Evolutionary conservation across 2,797 vertebrate genomes (phyloP), one percentile per base, ranked within the genome.

Genomic region (Apogon hyalosoma): DNA sequence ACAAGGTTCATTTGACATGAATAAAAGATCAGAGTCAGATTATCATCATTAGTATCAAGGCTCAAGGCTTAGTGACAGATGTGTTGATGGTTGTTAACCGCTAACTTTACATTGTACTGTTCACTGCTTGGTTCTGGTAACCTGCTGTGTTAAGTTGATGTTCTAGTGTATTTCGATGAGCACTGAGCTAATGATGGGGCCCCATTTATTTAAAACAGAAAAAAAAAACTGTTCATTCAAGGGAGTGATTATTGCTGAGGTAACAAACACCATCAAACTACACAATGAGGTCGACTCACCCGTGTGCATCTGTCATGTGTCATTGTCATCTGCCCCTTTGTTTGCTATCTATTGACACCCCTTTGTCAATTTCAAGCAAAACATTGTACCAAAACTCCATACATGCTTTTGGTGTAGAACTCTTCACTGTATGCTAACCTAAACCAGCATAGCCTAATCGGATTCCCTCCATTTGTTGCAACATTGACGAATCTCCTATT

Each of bases 401-500:
- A 50, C 57, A 40, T 80, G 36, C 53, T 60, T 24, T 70, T 52
- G 72, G 59, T 65, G 47, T 72, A 36, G 33, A 1, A 10, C 19
- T 14, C 18, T 59, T 55, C 54, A 56, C 67, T 73, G 48, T 77
- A 70, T 67, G 75, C 79, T 86, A 82, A 75, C 75, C 59, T 75
- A 68, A 42, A 68, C 53, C 63, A 69, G 79, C 45, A 13, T 78
- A 70, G 68, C 82, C 70, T 83, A 85, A 88, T 92, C 69, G 18
- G 82, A 80, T 85, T 79, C 41, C 62, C 63, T 84, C 87, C 75
- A 86, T 90, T 88, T 83, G 82, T 81, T 58, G 76, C 75, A 84
- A 84, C 88, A 70, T 58, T 90, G 88, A 92, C 83, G 83, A 87
- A 92, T 91, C 72, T 81, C 73, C 78, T 79, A 74, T 84, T 89